These are phyloP conservation scores for Cremastinae sp. DNA, from an alignment of 2,888 invertebrate genomes.

Conservation along the genomic window DNA sequence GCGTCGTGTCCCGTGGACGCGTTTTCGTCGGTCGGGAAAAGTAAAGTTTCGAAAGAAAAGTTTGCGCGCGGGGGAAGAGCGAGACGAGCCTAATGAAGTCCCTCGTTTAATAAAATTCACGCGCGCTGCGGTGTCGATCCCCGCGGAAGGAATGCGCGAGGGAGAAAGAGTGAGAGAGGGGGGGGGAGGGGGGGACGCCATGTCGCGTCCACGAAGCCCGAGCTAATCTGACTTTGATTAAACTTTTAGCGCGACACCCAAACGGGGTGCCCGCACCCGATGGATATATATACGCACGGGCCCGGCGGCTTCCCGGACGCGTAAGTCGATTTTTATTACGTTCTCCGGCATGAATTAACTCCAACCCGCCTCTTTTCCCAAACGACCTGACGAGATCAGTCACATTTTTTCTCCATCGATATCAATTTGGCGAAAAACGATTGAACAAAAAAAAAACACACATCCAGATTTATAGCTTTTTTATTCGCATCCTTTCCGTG, in stretches of 20 bases:
- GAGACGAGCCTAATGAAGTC: slow-evolving; percentile 72
- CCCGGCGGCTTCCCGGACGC: slow-evolving; percentile 62
- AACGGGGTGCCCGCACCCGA: slow-evolving; percentile 69
- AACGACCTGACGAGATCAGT: too few species aligned
- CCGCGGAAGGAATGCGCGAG: slow-evolving; percentile 3
- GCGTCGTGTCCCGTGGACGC: too few species aligned
- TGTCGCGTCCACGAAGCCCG: slow-evolving; percentile 58
- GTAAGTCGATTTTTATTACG: slow-evolving; percentile 79
- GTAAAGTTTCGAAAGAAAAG: slow-evolving; percentile 71
- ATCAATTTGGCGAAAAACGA: slow-evolving; percentile 15
- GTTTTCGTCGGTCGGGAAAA: slow-evolving; percentile 66
- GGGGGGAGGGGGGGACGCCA: slow-evolving; percentile 32
- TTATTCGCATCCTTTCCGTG: too few species aligned
- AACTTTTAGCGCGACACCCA: slow-evolving; percentile 78
- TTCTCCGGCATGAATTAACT: slow-evolving; percentile 68
- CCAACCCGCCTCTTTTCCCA: background rate
- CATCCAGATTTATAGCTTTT: too few species aligned
- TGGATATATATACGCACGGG: slow-evolving; percentile 47
- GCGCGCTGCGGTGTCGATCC: slow-evolving; percentile 56
- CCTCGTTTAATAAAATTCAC: slow-evolving; percentile 75
- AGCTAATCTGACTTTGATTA: slow-evolving; percentile 80
- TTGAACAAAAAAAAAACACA: too few species aligned
- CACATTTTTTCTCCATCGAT: background rate
- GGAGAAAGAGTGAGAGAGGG: slow-evolving; percentile 15
- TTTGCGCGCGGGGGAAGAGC: slow-evolving; percentile 38